These are phyloP conservation scores for Cossypha niveicapilla DNA, from an alignment of 2,797 vertebrate genomes.

Conservation along the genomic window DNA sequence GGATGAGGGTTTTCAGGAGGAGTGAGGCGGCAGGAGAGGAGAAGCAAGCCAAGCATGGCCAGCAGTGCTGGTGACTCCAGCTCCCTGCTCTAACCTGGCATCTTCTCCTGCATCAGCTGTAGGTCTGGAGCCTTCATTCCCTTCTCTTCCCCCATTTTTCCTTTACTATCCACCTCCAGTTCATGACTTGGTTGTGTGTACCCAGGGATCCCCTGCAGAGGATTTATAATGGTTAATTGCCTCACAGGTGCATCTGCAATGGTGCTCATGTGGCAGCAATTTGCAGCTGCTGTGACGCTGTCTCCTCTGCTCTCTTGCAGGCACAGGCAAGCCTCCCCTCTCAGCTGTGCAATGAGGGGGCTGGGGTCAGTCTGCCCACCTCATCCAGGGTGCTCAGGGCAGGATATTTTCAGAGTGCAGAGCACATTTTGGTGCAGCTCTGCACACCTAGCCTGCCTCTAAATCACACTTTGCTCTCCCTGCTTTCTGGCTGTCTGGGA, in stretches of 20 bases:
- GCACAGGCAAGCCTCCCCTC: not conserved
- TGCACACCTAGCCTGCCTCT: not conserved
- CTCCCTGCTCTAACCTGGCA: accelerated
- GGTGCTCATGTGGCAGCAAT: not conserved
- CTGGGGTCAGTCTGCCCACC: not conserved
- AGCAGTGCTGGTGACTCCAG: accelerated
- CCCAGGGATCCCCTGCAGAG: not conserved
- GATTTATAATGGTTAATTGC: not conserved
- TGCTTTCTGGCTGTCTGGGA: not conserved
- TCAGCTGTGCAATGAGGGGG: accelerated
- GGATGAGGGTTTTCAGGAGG: not conserved
- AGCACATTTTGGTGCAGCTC: accelerated
- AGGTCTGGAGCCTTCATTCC: not conserved
- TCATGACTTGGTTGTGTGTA: accelerated
- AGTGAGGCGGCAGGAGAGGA: not conserved
- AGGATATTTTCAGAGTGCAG: not conserved
- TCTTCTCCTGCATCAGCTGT: not conserved
- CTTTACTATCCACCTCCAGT: not conserved
- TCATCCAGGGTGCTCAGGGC: not conserved
- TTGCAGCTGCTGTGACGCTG: not conserved
- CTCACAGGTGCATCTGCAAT: not conserved
- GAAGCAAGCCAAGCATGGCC: accelerated
- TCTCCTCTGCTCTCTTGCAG: not conserved
- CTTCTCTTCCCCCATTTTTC: not conserved
- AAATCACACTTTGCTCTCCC: accelerated